These are phyloP conservation scores for Megalopta genalis DNA, from an alignment of 1,140 invertebrate genomes.

Conservation along the genomic window DNA sequence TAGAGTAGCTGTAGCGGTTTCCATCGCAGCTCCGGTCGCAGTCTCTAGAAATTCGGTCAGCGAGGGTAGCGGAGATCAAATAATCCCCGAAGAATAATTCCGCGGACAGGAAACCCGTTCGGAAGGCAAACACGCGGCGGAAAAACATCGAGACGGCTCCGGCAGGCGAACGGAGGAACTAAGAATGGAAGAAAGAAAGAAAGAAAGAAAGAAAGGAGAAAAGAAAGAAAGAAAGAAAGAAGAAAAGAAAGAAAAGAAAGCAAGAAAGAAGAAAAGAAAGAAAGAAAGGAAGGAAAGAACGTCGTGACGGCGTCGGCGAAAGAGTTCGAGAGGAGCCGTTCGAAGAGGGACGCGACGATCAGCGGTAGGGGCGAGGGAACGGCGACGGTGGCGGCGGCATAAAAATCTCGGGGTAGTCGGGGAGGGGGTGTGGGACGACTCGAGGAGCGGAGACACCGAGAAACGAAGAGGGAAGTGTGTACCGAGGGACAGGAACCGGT, in stretches of 20 bases:
- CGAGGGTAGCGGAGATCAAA: too few species aligned
- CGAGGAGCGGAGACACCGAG: slow-evolving; percentile 45
- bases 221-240: slow-evolving; percentile 9
- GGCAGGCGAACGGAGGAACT: too few species aligned
- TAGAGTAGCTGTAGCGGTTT: too few species aligned
- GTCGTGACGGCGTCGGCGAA: neutral
- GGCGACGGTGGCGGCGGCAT: neutral
- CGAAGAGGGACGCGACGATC: slow-evolving; percentile 15
- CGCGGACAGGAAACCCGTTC: too few species aligned
- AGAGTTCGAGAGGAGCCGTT: slow-evolving; percentile 10
- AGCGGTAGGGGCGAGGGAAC: too few species aligned
- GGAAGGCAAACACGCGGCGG: too few species aligned
- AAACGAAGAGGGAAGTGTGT: slow-evolving; percentile 55
- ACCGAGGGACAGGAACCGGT: slow-evolving; percentile 63
- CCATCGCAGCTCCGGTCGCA: too few species aligned
- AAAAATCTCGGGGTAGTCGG: neutral
- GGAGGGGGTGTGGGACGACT: slow-evolving; percentile 22
- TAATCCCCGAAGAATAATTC: too few species aligned
- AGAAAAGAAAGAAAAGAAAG: slow-evolving; percentile 16
- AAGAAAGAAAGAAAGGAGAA: too few species aligned
- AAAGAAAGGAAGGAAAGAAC: neutral
- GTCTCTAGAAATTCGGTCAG: too few species aligned
- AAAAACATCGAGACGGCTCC: neutral
- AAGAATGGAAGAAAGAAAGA: too few species aligned
- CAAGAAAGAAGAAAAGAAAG: too few species aligned